phyloP scores from a whole-genome alignment of 2,797 vertebrate species.

The Xenopus petersii region DNA sequence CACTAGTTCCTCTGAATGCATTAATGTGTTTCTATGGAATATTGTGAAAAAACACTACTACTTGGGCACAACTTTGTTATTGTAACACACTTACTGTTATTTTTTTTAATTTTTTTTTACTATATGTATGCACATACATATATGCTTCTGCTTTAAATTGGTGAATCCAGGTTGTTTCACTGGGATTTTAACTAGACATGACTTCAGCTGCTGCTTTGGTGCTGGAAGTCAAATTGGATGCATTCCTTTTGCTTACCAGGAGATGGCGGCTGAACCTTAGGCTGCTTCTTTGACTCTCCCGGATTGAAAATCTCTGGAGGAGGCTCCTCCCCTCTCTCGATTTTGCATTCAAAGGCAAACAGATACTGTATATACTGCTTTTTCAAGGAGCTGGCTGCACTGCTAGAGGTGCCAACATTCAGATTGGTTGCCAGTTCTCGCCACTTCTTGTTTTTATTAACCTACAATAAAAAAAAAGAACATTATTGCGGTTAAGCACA shows the following conservation, averaged over 20 bases:
- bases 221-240: constrained; percentile 26
- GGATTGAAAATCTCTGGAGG: constrained; percentile 84
- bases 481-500: constrained; percentile 48
- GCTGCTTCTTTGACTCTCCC: constrained; percentile 86
- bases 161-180: no score
- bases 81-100: no score
- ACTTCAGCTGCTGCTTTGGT: no score
- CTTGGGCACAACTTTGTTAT: no score
- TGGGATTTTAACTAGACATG: no score
- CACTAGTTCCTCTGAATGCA: no score
- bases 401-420: constrained; percentile 89
- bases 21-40: no score
- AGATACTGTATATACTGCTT: constrained; percentile 97
- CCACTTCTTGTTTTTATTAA: constrained; percentile 98
- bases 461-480: constrained; percentile 64
- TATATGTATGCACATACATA: no score
- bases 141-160: no score
- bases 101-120: no score
- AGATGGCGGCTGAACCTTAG: constrained; percentile 93
- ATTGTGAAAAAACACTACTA: no score
- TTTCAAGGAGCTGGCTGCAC: constrained; percentile 89
- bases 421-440: constrained; percentile 83
- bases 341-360: constrained; percentile 94
- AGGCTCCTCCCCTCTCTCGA: constrained; percentile 89
- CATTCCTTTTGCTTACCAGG: constrained; percentile 76